Evolutionary conservation across 53 echinoderm and acorn worm genomes (phyloP), one percentile per base, ranked within the genome.

Genomic region (Echinarachnius parma): DNA sequence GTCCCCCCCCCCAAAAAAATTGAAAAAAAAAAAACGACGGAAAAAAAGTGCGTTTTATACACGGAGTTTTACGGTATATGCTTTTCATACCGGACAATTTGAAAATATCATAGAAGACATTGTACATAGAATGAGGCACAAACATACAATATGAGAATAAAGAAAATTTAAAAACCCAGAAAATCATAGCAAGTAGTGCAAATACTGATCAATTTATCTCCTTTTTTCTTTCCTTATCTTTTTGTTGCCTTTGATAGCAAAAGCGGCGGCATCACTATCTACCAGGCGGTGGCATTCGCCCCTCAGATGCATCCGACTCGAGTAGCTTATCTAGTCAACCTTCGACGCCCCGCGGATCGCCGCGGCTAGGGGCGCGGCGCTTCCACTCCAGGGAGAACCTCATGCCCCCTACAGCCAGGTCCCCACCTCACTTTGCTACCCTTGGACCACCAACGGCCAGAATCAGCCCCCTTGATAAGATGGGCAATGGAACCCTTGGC

Each of bases 231-330:
- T n/a, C 42, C 13, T 39, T 39, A 13, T 39, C 42, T 25, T 50
- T 46, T 42, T 46, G 35, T 59, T 27, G 46, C 1, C 29, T 47
- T 35, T 15, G 60, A 11, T 64, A 92, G 92, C 86, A 87, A 28
- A 92, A 92, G 42, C 72, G 82, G 24, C 75, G 75, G 23, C 59
- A 80, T 33, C 75, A 75, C 32, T 55, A 49, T 9, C 62, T 71
- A 2, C 64, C 53, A 14, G 74, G 74, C 29, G 74, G 56, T 0
- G 57, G 37, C 16, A 16, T 56, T 14, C 7, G 37, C 36, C 37
- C 92, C 1, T 87, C 92, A 37, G 88, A 88, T 61, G 88, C 92
- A n/a, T 92, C 92, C 22, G 92, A 92, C 52, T 92, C 92, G 3
- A 86, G 86, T 28, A 88, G 92, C 33, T 81, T 92, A 67, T 87